Conservation (phyloP, 2,888 invertebrate species). For the Cheilosia soror region DNA sequence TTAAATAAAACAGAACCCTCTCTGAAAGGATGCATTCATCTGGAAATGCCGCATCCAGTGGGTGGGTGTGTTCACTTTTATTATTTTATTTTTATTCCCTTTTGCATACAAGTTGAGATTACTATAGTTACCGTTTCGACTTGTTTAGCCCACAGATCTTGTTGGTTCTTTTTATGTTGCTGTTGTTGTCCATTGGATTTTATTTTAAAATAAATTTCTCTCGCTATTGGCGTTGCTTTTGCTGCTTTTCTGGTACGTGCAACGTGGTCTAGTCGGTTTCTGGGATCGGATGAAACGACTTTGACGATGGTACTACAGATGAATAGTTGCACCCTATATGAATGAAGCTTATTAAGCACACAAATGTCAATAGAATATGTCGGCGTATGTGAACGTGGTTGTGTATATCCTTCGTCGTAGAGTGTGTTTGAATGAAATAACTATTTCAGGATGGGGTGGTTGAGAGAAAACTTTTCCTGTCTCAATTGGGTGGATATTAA, state of each 20-base stretch:
- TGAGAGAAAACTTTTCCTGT: neutral
- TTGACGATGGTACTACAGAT: conserved; percentile 46
- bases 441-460: neutral
- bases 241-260: neutral
- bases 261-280: neutral
- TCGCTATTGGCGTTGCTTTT: conserved; percentile 6
- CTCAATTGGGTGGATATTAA: conserved; percentile 1
- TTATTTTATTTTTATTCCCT: conserved; percentile 49
- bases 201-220: conserved; percentile 36
- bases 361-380: conserved; percentile 32
- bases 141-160: neutral
- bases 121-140: conserved; percentile 16
- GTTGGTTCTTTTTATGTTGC: neutral
- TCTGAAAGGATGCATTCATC: conserved; percentile 52
- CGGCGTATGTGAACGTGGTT: neutral
- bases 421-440: conserved; percentile 29
- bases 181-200: conserved; percentile 34
- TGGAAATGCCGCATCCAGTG: conserved; percentile 22
- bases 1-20: conserved; percentile 36
- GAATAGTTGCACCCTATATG: conserved; percentile 47
- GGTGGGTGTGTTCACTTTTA: conserved; percentile 15
- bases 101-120: conserved; percentile 12
- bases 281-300: conserved; percentile 2
- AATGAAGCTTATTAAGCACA: conserved; percentile 61
- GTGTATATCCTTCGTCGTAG: neutral